These are phyloP conservation scores for Archaeoteleia sp. DNA, from an alignment of 2,888 invertebrate genomes.

Conservation along the genomic window DNA sequence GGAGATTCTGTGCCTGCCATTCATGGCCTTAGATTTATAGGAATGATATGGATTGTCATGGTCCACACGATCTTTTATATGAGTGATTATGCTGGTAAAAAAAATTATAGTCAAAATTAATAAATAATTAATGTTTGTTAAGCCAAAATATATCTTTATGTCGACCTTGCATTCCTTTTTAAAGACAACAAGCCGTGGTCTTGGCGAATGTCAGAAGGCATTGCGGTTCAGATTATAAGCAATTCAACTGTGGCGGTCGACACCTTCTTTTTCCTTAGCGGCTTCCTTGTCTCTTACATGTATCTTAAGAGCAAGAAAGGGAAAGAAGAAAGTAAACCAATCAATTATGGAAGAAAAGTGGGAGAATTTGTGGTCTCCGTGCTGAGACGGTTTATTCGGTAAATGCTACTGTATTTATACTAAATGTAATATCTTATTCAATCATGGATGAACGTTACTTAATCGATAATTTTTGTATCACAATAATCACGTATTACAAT, in stretches of 20 bases:
- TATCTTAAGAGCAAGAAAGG: constrained; percentile 57
- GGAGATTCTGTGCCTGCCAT: constrained; percentile 72
- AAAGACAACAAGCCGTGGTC: constrained; percentile 71
- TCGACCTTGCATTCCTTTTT: constrained; percentile 1
- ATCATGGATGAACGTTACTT: too few relatives aligned
- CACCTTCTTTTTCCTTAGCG: constrained; percentile 75
- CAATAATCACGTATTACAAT: too few relatives aligned
- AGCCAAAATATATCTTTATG: neutral
- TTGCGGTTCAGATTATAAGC: constrained; percentile 72
- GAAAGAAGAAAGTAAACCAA: constrained; percentile 45
- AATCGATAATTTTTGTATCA: too few relatives aligned
- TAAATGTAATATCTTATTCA: too few relatives aligned
- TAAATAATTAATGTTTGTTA: constrained; percentile 10
- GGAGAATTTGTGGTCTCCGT: constrained; percentile 58
- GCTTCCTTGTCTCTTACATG: constrained; percentile 65
- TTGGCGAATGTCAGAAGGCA: constrained; percentile 68
- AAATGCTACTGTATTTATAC: constrained; percentile 35
- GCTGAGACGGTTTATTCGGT: constrained; percentile 74
- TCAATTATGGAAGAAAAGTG: constrained; percentile 45
- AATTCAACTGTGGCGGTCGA: constrained; percentile 76
- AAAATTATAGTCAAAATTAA: neutral
- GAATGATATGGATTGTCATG: constrained; percentile 78
- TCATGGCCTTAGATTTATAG: constrained; percentile 77
- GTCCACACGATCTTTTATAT: constrained; percentile 76
- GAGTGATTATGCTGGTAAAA: constrained; percentile 68